Evolutionary conservation across 2,113 vertebrate genomes (phyloP), one percentile per base, ranked within the genome.

Genomic region (Rhodinocichla rosea): DNA sequence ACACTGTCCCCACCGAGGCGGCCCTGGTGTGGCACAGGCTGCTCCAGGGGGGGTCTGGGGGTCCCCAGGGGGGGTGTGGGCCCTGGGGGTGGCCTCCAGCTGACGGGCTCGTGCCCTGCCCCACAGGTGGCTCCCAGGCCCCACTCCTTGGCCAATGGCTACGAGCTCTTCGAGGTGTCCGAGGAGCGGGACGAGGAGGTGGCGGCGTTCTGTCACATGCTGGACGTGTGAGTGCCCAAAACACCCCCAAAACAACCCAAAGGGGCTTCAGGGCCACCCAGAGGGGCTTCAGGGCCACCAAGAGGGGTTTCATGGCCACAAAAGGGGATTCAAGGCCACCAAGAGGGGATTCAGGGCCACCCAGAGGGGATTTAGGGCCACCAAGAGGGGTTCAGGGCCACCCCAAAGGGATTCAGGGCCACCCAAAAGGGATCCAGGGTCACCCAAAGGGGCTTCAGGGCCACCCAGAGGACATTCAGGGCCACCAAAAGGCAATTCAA

Each of bases 171-270:
- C 39, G 99, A 99, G 87, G 99, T 99, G 88, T 99, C 98, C 0
- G 99, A 99, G 97, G 99, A 99, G 94, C 95, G 99, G 71, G 99
- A 99, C 32, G 99, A 99, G 96, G 99, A 99, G 96, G 99, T 99
- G 93, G 99, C 99, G 2, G 99, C 99, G 0, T 99, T 99, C 97
- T 99, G 99, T 83, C 99, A 99, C 98, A 99, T 99, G 99, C 98
- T 99, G 94, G 99, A 99, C 4, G 88, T 99, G 99, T 99, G 97
- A 99, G 99, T 98, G 73, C 52, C 64, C 17, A 5, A 1, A 11
- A 28, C 3, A 0, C 23, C 35, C 3, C 16, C 8, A 8, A 30
- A 39, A 11, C 15, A 24, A 2, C 37, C 13, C 50, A 33, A 9
- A 22, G 1, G 26, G 27, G 27, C 2, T 28, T 19, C 24, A 11